These are phyloP conservation scores for Marcusenius ussheri DNA, from an alignment of 2,113 vertebrate genomes.

Conservation along the genomic window DNA sequence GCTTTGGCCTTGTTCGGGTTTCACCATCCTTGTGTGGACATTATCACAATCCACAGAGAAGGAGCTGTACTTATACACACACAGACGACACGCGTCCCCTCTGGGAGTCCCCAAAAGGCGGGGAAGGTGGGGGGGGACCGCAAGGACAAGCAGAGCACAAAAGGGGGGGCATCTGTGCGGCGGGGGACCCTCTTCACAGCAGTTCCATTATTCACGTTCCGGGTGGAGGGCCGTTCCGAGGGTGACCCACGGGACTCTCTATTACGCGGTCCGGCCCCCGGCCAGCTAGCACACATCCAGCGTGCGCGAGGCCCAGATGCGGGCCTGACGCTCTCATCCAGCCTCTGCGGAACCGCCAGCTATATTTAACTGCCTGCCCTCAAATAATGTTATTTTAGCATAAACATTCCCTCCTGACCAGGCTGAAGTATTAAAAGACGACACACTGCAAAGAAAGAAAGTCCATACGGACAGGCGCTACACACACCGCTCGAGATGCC, in stretches of 20 bases:
- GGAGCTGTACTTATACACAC: background rate
- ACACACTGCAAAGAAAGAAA: background rate
- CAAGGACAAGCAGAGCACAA: background rate
- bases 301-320: background rate
- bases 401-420: constrained; percentile 2
- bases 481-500: background rate
- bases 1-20: background rate
- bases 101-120: background rate
- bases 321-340: background rate
- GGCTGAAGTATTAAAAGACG: constrained; percentile 10
- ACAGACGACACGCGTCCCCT: background rate
- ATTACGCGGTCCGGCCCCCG: background rate
- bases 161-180: background rate
- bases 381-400: constrained; percentile 18
- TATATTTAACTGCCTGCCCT: constrained; percentile 10
- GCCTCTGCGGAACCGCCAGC: background rate
- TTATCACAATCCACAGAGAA: background rate
- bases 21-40: background rate
- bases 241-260: background rate
- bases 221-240: background rate
- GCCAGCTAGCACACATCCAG: background rate
- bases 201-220: background rate
- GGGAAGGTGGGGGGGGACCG: background rate
- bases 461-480: background rate
- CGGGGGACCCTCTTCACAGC: background rate